Percentiles rank a stretch among this genome's conserved stretches.
Conservation (phyloP, 2,113 vertebrate species). For the Columbina picui region DNA sequence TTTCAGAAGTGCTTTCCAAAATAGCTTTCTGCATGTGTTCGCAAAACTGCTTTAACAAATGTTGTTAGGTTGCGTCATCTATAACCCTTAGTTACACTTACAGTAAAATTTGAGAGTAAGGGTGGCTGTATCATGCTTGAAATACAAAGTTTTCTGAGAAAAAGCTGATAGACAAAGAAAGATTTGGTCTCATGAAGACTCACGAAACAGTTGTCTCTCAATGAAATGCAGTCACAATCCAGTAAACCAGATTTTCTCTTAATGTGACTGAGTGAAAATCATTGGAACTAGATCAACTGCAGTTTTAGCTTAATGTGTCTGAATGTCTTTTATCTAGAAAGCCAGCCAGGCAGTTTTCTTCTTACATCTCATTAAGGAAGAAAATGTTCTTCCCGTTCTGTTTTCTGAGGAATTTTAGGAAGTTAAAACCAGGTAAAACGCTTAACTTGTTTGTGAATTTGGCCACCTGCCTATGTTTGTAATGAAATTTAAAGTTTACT, state of each 20-base stretch:
- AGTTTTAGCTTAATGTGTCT: background rate
- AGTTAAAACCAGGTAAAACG: background rate
- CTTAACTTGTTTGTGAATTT: background rate
- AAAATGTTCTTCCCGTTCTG: background rate
- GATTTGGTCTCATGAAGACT: background rate
- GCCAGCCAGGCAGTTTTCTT: background rate
- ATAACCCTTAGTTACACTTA: constrained; percentile 48
- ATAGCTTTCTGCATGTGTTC: constrained; percentile 84
- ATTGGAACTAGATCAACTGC: background rate
- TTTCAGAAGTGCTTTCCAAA: constrained; percentile 56
- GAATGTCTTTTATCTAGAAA: background rate
- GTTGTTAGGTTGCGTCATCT: constrained; percentile 64
- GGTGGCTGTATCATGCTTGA: background rate
- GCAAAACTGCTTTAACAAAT: constrained; percentile 52
- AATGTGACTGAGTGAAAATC: background rate
- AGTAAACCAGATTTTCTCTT: background rate
- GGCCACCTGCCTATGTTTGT: background rate
- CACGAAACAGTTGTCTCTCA: background rate
- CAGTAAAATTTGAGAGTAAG: background rate
- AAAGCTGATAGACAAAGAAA: background rate
- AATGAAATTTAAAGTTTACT: background rate
- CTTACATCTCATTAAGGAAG: background rate
- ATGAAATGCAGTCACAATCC: background rate
- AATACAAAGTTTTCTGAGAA: background rate
- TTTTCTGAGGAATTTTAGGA: background rate